Conservation (phyloP, 1,140 invertebrate species). For the Aphelenchoides besseyi region DNA sequence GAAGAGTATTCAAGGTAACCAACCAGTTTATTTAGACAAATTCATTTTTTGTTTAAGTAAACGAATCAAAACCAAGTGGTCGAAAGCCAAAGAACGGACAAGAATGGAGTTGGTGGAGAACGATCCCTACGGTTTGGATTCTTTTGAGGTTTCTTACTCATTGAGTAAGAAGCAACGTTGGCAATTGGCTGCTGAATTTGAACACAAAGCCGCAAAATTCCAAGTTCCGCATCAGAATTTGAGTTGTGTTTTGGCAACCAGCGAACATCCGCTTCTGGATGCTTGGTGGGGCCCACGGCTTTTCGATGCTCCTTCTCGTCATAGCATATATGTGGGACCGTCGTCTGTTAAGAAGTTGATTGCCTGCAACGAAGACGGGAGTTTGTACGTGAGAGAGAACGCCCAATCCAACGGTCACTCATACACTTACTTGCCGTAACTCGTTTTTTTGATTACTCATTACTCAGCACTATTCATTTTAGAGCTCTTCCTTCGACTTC, state of each 20-base stretch:
- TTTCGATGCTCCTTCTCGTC: background rate
- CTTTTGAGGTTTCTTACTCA: background rate
- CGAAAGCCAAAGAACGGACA: background rate
- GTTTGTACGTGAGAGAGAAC: background rate
- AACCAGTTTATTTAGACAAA: too few species aligned
- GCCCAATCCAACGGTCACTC: background rate
- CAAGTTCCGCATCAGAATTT: background rate
- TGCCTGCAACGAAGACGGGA: background rate
- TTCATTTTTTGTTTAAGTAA: background rate
- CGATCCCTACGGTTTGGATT: conserved; percentile 10
- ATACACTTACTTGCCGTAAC: conserved; percentile 3
- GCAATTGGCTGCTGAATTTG: background rate
- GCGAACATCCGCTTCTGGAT: background rate
- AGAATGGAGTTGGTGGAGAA: background rate
- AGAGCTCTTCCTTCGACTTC: background rate
- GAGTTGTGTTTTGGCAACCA: background rate
- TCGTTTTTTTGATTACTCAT: background rate
- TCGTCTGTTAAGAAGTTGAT: background rate
- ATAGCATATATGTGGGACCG: background rate
- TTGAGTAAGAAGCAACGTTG: conserved; percentile 7
- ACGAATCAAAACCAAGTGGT: background rate
- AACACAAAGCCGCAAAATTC: background rate
- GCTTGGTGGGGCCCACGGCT: background rate
- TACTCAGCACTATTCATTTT: background rate
- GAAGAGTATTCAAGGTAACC: too few species aligned